Evolutionary conservation across 2,113 vertebrate species (phyloP).

Genomic region (Equus przewalskii): DNA sequence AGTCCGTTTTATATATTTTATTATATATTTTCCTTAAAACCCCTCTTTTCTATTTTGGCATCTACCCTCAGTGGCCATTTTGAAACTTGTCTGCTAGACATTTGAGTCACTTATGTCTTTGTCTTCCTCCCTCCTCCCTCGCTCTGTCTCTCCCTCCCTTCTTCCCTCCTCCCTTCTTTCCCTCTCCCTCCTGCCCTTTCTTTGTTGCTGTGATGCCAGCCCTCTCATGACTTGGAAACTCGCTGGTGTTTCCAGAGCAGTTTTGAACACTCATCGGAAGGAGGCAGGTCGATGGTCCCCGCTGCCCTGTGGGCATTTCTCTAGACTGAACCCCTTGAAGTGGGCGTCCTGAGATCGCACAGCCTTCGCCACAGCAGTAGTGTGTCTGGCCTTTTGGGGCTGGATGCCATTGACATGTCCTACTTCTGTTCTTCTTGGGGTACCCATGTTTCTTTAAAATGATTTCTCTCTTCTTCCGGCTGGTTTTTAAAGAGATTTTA

Average conservation of each 20-base stretch:
- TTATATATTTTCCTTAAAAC: background rate
- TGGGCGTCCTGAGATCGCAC: too few relatives aligned
- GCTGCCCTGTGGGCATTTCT: background rate
- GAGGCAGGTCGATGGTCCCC: background rate
- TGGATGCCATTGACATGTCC: rapidly evolving
- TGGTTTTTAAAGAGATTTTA: background rate
- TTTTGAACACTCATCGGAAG: background rate
- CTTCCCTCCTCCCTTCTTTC: rapidly evolving
- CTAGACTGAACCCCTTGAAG: background rate
- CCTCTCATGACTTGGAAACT: background rate
- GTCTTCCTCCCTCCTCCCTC: background rate
- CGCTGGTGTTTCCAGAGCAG: background rate
- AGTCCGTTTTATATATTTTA: background rate
- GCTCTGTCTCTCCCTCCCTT: background rate
- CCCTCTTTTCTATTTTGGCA: background rate
- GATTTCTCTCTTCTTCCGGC: background rate
- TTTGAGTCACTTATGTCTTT: background rate
- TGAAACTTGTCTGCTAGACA: background rate
- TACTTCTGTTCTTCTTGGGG: background rate
- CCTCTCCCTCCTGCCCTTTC: too few relatives aligned
- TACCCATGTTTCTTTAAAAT: background rate
- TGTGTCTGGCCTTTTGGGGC: background rate
- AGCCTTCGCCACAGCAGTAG: background rate
- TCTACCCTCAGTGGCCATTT: background rate
- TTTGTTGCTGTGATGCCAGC: background rate